Base-by-base conservation (phyloP, 2,888 invertebrate species). In the Leptinotarsa rubiginosa region DNA sequence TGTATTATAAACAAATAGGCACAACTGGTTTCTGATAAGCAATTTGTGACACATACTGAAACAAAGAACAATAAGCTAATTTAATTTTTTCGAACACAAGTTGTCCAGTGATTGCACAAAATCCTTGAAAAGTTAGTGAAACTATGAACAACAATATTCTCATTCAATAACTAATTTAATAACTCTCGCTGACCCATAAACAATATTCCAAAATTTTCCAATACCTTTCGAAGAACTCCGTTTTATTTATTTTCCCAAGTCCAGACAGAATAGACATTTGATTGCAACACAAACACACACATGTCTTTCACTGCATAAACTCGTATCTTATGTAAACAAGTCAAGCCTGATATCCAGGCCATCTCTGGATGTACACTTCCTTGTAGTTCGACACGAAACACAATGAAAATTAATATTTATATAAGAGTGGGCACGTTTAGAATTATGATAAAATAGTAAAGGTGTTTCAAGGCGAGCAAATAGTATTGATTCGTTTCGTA, bases 381-480 rank as follows among this genome's bases (percentile, higher is more conserved):
- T 68, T 54, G 65, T 41, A 64, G 62, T 62, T 62, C 31, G 25
- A 62, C 41, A 62, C 20, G 49, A 65, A 68, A 69, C 68, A 64
- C 68, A 69, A 64, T 69, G 69, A 52, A 54, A 73, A 69, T 69
- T 73, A 69, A 69, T 69, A 69, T 69, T 73, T 69, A 69, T 59
- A 65, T 52, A 64, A 54, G 22, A 65, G 64, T 68, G 25, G 31
- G 71, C 50, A 22, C 52, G 65, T 22, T 64, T 65, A 10, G n/a
- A 54, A 52, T 69, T 20, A 69, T n/a, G 54, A 68, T 73, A 62
- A n/a, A 56, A 56, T 56, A 16, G 65, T 68, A 49, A 3, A 31
- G 47, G 54, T 18, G 31, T 65, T 69, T 47, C 72, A 73, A 73
- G 72, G 72, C 41, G 22, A 73, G 25, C 65, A 47, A 62, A 62